Evolutionary conservation across 2,888 invertebrate species (phyloP), one percentile per base, ranked within the genome.

Genomic region (Oasisia sp.): DNA sequence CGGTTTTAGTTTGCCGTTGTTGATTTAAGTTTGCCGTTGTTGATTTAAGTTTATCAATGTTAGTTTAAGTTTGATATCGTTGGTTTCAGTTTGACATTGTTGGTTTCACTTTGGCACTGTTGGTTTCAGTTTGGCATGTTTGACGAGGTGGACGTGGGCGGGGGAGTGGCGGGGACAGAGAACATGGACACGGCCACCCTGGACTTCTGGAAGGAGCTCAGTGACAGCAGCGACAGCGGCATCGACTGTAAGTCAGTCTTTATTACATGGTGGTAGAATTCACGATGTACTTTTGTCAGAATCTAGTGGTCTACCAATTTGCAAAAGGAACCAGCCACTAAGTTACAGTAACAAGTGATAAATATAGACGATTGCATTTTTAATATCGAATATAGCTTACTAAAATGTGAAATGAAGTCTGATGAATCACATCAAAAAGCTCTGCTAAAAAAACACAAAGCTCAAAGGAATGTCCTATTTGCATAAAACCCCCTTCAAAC

Each of bases 221-320:
- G 93, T 89, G 94, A 94, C 50, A 93, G 93, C 90, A 93, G 93
- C 89, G 94, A 94, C 92, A 94, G 94, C 91, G 94, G 94, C 90
- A 93, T 93, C 1, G 94, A 94, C 89, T 93, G 94, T 93, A 89
- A 50, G 93, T 92, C 91, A 38, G 93, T 92, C 91, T 91, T 91
- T 32, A n/a, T 91, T 74, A 19, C 38, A 32, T 0, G 32, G 32
- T 89, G 74, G n/a, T 91, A 38, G 5, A 27, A n/a, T 19, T 32
- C 38, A 38, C 32, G 19, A 27, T 91, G 11, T 32, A 2, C 12
- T 32, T 89, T 32, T 89, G 9, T 89, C n/a, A 38, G 32, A 32
- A n/a, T 74, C 32, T 89, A 0, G 8, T 91, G 7, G 50, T 50
- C 74, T 74, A 27, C 27, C 4, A 19, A 74, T n/a, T 74, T 74